These are phyloP conservation scores for Piezodorus guildinii DNA, from an alignment of 1,140 invertebrate species.

Conservation along the genomic window DNA sequence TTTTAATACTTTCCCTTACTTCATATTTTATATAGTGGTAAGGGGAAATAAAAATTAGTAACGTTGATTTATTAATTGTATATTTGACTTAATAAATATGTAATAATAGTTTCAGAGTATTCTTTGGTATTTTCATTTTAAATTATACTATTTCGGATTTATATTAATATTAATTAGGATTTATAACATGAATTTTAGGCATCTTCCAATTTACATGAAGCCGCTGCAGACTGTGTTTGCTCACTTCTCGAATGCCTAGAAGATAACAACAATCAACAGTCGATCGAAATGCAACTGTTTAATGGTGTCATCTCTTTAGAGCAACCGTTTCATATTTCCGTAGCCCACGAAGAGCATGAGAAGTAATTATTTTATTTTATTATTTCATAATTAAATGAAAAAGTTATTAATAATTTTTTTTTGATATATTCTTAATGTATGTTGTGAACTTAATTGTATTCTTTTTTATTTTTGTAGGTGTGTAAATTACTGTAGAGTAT, in stretches of 20 bases:
- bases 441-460: background rate
- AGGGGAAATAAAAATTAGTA: too few species aligned
- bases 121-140: too few species aligned
- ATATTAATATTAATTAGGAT: too few species aligned
- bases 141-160: too few species aligned
- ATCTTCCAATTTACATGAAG: slow-evolving; percentile 56
- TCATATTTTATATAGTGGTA: too few species aligned
- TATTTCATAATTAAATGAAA: background rate
- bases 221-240: slow-evolving; percentile 83
- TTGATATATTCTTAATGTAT: too few species aligned
- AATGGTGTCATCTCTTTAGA: slow-evolving; percentile 69
- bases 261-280: slow-evolving; percentile 54
- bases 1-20: too few species aligned
- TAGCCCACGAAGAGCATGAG: slow-evolving; percentile 84
- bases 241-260: slow-evolving; percentile 67
- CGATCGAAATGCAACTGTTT: slow-evolving; percentile 68
- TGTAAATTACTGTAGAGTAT: slow-evolving; percentile 40
- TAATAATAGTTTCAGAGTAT: too few species aligned
- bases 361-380: slow-evolving; percentile 22
- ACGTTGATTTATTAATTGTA: too few species aligned
- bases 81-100: too few species aligned
- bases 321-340: slow-evolving; percentile 78
- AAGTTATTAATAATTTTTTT: too few species aligned
- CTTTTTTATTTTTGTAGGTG: background rate
- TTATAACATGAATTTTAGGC: background rate